Base-by-base conservation (phyloP, 2,888 invertebrate genomes). In the Beris morrisii region DNA sequence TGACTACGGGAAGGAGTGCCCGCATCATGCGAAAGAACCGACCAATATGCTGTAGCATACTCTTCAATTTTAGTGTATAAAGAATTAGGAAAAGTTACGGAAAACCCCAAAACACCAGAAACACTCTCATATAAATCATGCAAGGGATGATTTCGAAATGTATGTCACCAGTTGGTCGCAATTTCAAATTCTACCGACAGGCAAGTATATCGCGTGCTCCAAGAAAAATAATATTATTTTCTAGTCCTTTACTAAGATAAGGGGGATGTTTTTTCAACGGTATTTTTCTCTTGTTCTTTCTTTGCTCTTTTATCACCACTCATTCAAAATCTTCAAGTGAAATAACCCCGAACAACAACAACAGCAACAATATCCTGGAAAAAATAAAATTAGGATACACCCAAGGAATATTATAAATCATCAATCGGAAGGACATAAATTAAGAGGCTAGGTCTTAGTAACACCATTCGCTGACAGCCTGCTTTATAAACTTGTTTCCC, bases 91-190 rank as follows among this genome's bases (percentile, higher is more conserved):
- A 57, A 65, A 65, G 65, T 56, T 57, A 15, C n/a, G 12, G 15
- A 48, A n/a, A 48, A n/a, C 1, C 48, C 2, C 9, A 48, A 48
- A 48, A 55, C 46, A 56, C 56, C 45, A 65, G 55, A 56, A 38
- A 65, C 43, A 38, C 56, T 65, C 38, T 50, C 56, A 46, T 57
- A 65, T 65, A 65, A 65, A 65, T 65, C 65, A 65, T 65, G 65
- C 65, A 65, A 57, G 48, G 50, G 65, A 65, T 65, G 55, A 65
- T 65, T 48, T 43, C 28, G 50, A 57, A 50, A 65, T 56, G 56
- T 65, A 65, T 65, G 56, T 65, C 65, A 65, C 65, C 56, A 65
- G 56, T 50, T 48, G 50, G 44, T 56, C 52, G 31, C 43, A 45
- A 55, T 48, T 48, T 44, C n/a, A 12, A 12, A n/a, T 44, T 44